phyloP scores from a whole-genome alignment of 2,797 vertebrate genomes.

The Gallinago solitaria region DNA sequence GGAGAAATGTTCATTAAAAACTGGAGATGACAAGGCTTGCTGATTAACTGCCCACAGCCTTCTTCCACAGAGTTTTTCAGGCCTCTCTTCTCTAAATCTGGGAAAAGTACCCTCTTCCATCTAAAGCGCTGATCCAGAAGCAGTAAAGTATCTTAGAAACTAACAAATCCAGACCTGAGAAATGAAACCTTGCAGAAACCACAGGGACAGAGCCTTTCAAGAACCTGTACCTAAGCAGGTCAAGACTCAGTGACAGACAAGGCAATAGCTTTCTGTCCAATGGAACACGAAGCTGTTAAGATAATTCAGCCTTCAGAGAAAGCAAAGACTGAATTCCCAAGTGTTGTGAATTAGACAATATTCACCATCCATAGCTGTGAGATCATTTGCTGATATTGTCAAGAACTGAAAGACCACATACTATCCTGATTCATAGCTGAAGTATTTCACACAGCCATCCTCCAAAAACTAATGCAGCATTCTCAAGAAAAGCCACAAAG shows the following conservation, averaged over 20 bases:
- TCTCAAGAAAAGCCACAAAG: background rate
- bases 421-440: background rate
- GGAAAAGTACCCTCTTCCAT: background rate
- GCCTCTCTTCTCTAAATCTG: background rate
- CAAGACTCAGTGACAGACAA: background rate
- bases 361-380: background rate
- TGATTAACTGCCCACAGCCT: background rate
- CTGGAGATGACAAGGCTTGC: background rate
- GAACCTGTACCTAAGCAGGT: background rate
- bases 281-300: background rate
- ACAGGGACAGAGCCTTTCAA: fast-evolving
- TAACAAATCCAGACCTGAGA: background rate
- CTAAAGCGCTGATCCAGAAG: background rate
- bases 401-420: background rate
- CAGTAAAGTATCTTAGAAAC: background rate
- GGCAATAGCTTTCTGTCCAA: background rate
- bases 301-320: background rate
- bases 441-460: background rate
- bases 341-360: background rate
- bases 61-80: background rate
- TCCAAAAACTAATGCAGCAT: background rate
- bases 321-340: background rate
- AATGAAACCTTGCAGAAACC: background rate
- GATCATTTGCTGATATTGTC: background rate
- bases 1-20: background rate